These are phyloP conservation scores for Mastacembelus armatus DNA, from an alignment of 2,797 vertebrate genomes.

Conservation along the genomic window DNA sequence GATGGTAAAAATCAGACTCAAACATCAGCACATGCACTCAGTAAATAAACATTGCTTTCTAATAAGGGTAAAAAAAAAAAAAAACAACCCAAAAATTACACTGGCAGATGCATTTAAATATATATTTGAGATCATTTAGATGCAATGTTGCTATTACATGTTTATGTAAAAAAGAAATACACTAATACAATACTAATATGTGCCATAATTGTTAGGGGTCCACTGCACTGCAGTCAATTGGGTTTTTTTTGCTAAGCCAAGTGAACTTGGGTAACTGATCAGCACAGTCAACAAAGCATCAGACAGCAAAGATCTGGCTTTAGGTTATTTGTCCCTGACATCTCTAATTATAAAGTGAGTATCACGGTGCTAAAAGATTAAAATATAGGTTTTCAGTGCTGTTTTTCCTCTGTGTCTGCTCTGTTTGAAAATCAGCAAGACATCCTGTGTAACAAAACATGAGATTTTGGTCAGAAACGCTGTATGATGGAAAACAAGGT, in stretches of 20 bases:
- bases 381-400: background rate
- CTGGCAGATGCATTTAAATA: no score
- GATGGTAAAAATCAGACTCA: no score
- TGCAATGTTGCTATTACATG: background rate
- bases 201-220: background rate
- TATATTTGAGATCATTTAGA: background rate
- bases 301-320: background rate
- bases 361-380: background rate
- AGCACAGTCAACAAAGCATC: background rate
- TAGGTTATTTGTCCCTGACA: background rate
- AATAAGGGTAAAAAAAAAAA: no score
- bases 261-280: background rate
- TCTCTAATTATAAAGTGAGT: background rate
- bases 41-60: no score
- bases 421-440: no score
- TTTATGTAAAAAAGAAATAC: background rate
- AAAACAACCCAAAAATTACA: no score
- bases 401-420: no score
- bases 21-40: no score
- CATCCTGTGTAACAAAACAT: slow-evolving; percentile 9
- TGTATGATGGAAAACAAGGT: background rate
- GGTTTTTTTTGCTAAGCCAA: background rate
- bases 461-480: slow-evolving; percentile 19
- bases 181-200: no score
- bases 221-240: background rate